Base-by-base conservation (phyloP, 2,797 vertebrate genomes). In the Syndactyla subalaris region DNA sequence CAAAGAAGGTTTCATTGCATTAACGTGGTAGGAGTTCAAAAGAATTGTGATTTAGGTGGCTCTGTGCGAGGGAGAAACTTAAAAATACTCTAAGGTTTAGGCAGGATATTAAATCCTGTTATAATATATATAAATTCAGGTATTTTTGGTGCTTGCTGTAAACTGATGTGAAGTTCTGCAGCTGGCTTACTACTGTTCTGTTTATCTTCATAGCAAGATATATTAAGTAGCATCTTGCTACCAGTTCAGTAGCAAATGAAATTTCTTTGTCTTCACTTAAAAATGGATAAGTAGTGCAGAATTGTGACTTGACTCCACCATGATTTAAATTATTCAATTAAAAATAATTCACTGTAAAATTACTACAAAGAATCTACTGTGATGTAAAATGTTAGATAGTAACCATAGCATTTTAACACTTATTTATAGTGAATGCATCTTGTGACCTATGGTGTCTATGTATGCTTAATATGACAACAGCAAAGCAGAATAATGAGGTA, bases 201-300 rank as follows among this genome's bases (percentile, higher is more conserved):
- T 95, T 95, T 95, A 89, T 95, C 83, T 93, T 93, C 49, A 26
- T 55, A 82, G 34, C 16, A 86, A 93, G 85, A 62, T 93, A 10
- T 21, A 74, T 93, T 92, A 95, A 71, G 19, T 27, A 57, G 22
- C 22, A 20, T 46, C 45, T 58, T 77, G n/a, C 29, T 45, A 7
- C n/a, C 52, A 68, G 26, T 85, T 97, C 38, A 79, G 22, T 62
- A 85, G 74, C 59, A 94, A 95, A 73, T 88, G 22, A 67, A 94
- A 94, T 91, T 97, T 88, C 63, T 75, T 92, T 72, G 48, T 93
- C 65, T 92, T 71, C 54, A 48, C 10, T 81, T 94, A 58, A 6
- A 93, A 88, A 84, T 41, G 24, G 67, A 79, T 94, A 83, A 91
- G 80, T 93, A 6, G 6, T 54, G 73, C 29, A 87, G 92, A 92